A percentile compares a stretch with the other conserved stretches of the same genome.
phyloP scores from a whole-genome alignment of 2,888 invertebrate species.

The Macrosoma leucophasiata region DNA sequence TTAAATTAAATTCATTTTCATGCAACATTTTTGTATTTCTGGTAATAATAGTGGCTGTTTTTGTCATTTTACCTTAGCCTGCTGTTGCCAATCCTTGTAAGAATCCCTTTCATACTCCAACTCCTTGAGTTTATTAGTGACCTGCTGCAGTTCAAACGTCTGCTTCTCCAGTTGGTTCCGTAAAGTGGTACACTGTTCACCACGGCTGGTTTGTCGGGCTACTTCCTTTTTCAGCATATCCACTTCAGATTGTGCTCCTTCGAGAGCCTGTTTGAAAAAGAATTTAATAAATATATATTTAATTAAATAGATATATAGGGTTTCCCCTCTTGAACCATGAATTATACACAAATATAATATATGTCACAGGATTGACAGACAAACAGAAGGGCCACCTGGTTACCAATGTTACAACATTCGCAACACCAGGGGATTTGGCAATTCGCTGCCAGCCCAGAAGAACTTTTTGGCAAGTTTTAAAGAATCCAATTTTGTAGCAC shows the following conservation, averaged over 20 bases:
- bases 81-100: conserved; percentile 68
- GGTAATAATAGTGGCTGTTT: no score
- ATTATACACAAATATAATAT: no score
- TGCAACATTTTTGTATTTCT: no score
- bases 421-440: no score
- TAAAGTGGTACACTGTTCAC: conserved; percentile 50
- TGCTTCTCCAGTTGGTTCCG: conserved; percentile 59
- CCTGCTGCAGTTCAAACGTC: conserved; percentile 55
- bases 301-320: neutral
- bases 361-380: no score
- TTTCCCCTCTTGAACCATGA: neutral
- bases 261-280: conserved; percentile 49
- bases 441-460: no score
- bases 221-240: conserved; percentile 60
- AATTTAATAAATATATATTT: no score
- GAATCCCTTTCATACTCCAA: conserved; percentile 66
- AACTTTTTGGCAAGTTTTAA: no score
- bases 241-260: conserved; percentile 75
- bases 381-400: no score
- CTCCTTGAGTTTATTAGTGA: conserved; percentile 56
- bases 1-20: no score
- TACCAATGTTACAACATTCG: no score
- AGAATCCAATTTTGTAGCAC: no score
- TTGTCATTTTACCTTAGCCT: conserved; percentile 69
- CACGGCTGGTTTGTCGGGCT: conserved; percentile 47